Base-by-base conservation (phyloP, 2,888 invertebrate species). In the Iselma pallidipennis region DNA sequence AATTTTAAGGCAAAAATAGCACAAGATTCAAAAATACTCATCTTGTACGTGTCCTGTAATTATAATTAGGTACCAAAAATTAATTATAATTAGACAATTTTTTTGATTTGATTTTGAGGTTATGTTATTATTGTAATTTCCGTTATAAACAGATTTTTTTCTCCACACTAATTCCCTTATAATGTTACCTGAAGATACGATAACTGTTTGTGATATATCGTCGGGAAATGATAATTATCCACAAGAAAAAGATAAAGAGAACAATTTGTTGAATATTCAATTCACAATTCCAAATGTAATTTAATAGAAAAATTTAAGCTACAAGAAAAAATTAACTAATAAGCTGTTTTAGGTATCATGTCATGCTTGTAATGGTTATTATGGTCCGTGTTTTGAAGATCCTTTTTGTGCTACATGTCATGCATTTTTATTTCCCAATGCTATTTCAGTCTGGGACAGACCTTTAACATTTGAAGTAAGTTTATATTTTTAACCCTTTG, bases 341-440 rank as follows among this genome's bases (percentile, higher is more conserved):
- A n/a, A n/a, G n/a, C n/a, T n/a, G 16, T 83, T 92, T 91, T 87
- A 89, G 77, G 81, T 85, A 19, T 83, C 86, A 52, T 96, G 96
- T 79, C 89, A 89, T 75, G 87, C 92, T 59, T 96, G 96, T 77
- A 91, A 92, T 82, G 96, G 96, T 12, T 96, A 92, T 79, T 96
- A 96, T 79, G 95, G 95, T 0, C 92, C 94, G 0, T 93, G 91
- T 80, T 96, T 92, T 78, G 94, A 91, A 26, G 94, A 96, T 78
- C 95, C 95, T 9, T 90, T 95, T 0, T 97, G 96, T 81, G 88
- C 91, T 14, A 94, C 95, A 0, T 97, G 96, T 75, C 96, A 96
- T 78, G 87, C 94, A 48, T 96, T 96, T 81, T 82, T 96, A n/a
- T 96, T 92, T 77, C 94, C 95, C 0, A 90, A 92, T 76, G 80